A percentile compares a stretch with the other conserved stretches of the same genome.
These are phyloP conservation scores for Aspidiotus destructor DNA, from an alignment of 2,888 invertebrate species.

Conservation along the genomic window DNA sequence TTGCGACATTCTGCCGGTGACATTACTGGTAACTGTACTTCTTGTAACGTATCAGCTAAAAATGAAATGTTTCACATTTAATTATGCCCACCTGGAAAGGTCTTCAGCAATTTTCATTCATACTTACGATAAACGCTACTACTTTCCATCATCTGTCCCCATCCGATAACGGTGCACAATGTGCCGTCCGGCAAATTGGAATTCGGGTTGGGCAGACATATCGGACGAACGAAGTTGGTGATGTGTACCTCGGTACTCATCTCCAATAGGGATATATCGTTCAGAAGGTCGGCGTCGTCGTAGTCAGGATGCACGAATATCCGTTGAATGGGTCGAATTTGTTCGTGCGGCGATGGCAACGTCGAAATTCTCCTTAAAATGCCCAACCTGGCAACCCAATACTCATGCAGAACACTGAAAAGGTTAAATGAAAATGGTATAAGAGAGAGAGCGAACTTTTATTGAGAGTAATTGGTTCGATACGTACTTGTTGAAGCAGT, in stretches of 20 bases:
- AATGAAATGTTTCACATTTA: constrained; percentile 14
- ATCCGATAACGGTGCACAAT: constrained; percentile 67
- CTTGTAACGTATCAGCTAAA: constrained; percentile 70
- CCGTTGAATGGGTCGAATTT: constrained; percentile 53
- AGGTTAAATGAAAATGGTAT: constrained; percentile 7
- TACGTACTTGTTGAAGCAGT: constrained; percentile 66
- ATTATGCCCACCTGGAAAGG: neutral
- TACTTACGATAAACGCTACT: constrained; percentile 69
- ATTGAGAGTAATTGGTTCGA: neutral
- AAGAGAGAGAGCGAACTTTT: neutral
- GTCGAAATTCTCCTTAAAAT: constrained; percentile 61
- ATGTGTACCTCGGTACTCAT: constrained; percentile 49
- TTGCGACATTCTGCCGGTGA: constrained; percentile 66
- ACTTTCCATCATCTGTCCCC: constrained; percentile 71
- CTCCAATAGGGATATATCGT: constrained; percentile 63
- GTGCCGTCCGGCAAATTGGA: constrained; percentile 53
- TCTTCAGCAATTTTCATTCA: neutral
- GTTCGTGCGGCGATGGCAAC: constrained; percentile 66
- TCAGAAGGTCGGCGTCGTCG: constrained; percentile 63
- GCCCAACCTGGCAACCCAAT: constrained; percentile 72
- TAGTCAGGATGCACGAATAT: constrained; percentile 65
- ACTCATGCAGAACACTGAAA: constrained; percentile 58
- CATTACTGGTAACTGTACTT: constrained; percentile 68
- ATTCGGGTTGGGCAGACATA: constrained; percentile 55
- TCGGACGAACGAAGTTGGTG: constrained; percentile 55